These are phyloP conservation scores for Aplysina aerophoba DNA, from an alignment of 37 sponge, comb jelly and placozoan species.

Conservation along the genomic window DNA sequence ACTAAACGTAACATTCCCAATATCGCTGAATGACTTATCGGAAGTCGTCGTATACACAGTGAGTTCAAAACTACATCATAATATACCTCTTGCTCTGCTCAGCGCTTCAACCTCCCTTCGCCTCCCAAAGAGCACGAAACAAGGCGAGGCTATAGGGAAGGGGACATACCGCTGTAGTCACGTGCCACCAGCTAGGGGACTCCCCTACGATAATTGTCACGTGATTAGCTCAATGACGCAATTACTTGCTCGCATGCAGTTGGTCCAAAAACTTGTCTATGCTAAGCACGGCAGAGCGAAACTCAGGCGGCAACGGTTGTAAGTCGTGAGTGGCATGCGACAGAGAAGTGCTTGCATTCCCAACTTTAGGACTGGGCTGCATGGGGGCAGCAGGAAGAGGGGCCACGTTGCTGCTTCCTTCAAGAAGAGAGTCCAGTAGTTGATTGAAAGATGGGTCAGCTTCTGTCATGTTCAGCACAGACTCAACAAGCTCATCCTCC, in stretches of 20 bases:
- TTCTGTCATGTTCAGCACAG: not conserved
- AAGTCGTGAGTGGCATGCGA: not conserved
- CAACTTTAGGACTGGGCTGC: not conserved
- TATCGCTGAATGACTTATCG: no score
- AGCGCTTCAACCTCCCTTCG: no score
- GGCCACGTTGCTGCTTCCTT: not conserved
- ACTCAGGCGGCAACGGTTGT: not conserved
- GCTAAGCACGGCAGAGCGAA: not conserved
- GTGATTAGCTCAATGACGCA: no score
- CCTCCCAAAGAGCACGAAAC: no score
- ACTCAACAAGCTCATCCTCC: not conserved
- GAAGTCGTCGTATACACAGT: no score
- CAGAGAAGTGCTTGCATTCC: not conserved
- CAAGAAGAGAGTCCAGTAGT: not conserved
- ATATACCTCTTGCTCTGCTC: no score
- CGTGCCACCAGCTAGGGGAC: not conserved
- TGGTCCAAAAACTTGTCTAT: constrained; percentile 31
- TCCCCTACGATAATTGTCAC: not conserved
- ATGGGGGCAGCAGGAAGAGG: not conserved
- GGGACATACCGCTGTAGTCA: not conserved
- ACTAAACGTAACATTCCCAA: no score
- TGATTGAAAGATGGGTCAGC: not conserved
- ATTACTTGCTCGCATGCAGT: not conserved
- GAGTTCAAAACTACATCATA: no score
- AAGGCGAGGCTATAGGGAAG: no score